Base-by-base conservation (phyloP, 2,797 vertebrate genomes). In the Bryconaethiops microstoma region DNA sequence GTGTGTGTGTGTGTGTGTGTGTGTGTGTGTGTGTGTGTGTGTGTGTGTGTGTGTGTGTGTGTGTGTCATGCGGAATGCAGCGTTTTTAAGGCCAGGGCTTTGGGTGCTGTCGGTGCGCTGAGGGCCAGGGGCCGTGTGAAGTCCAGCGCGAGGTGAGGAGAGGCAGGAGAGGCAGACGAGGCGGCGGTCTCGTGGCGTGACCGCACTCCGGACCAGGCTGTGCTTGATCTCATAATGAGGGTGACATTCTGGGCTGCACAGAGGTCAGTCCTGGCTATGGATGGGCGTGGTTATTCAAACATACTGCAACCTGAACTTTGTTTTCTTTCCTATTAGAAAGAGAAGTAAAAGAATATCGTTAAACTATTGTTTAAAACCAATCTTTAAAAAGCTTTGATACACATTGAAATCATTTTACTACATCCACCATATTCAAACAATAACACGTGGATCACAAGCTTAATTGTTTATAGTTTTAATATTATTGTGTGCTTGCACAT, bases 51-150 rank as follows among this genome's bases (percentile, higher is more conserved):
- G 60, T 13, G 59, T 60, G 21, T 63, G 60, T 64, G 90, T 90
- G 82, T 87, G 87, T 90, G 86, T 85, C 86, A 88, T 86, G 88
- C 86, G 88, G 90, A 93, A 93, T 92, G 88, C 88, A 86, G 90
- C 85, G 85, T 88, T 87, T 87, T 87, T 80, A 79, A 77, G 81
- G 76, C 42, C 50, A 25, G 55, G 48, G 70, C 19, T 57, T n/a
- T 19, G 52, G 39, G 64, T 10, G 64, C 39, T 45, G 19, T 42
- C 12, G 35, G 63, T 7, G 63, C 21, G 2, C 39, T 42, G 17
- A 67, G 39, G 19, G 63, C 63, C 17, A 2, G 64, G 39, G 64
- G 40, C 64, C 7, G 6, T 35, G 25, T 40, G 63, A 65, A 65
- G 35, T 65, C 63, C 63, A 7, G 40, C 19, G 19, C 6, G 19